Evolutionary conservation across 2,888 invertebrate genomes (phyloP), one percentile per base, ranked within the genome.

Genomic region (Tenthredo scrophulariae): DNA sequence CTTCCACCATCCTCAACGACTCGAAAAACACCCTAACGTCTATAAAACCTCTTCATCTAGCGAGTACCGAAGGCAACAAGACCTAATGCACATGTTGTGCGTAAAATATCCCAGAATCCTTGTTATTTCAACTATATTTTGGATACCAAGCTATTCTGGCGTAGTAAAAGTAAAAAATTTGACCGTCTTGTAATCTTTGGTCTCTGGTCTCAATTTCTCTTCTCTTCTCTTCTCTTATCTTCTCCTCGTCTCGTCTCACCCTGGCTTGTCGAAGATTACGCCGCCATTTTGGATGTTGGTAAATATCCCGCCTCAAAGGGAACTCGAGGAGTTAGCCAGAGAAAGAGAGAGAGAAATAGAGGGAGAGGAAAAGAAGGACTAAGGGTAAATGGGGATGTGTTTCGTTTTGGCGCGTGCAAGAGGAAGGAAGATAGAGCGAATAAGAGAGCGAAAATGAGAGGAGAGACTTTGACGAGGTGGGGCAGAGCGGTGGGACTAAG

Each of bases 211-310:
- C 13, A 26, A 0, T 6, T 67, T 67, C 26, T 67, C 67, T 67
- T 15, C 67, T 18, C 6, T 26, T 33, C 18, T 18, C 7, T 67
- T 67, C 22, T 67, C 67, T 67, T 5, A 33, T 33, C 15, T 26
- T 33, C 18, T 26, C 22, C 79, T 29, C 46, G 43, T 7, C 77
- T 22, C 26, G 62, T 18, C 74, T 74, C 26, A n/a, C n/a, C 46
- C n/a, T 43, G 75, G 58, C 80, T 80, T 15, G 80, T 80, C 62
- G 80, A 80, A 80, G 80, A 80, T 80, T 80, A 80, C 62, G 58
- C 90, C 91, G 93, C 93, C 93, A 93, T 93, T 92, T 93, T 93
- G 93, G 91, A 93, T 92, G 93, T 93, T 93, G 91, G 93, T 93
- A 93, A 93, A 93, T 93, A 93, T 93, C 91, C 91, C 92, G 87